These are phyloP conservation scores for Corydoras maculifer DNA, from an alignment of 2,113 vertebrate species.

Conservation along the genomic window DNA sequence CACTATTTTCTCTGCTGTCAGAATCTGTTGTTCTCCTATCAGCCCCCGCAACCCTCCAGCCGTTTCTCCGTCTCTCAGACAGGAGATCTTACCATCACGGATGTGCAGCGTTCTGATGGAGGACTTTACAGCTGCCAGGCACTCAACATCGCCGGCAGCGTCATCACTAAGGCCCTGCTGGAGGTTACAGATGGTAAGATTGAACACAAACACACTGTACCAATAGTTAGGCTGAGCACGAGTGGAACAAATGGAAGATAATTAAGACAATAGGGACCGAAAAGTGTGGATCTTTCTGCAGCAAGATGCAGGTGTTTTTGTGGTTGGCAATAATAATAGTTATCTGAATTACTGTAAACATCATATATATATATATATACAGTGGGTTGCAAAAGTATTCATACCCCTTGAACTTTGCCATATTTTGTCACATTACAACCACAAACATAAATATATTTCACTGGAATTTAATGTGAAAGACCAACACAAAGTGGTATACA, in stretches of 20 bases:
- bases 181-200: conserved; percentile 91
- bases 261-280: conserved; percentile 13
- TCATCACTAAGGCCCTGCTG: conserved; percentile 95
- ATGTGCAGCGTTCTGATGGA: conserved; percentile 84
- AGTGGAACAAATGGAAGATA: conserved; percentile 30
- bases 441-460: too few relatives aligned
- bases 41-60: conserved; percentile 90
- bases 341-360: too few relatives aligned
- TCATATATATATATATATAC: too few relatives aligned
- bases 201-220: conserved; percentile 65
- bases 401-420: too few relatives aligned
- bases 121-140: conserved; percentile 98
- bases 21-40: conserved; percentile 96
- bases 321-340: background rate
- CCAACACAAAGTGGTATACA: too few relatives aligned
- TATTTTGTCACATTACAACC: too few relatives aligned
- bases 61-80: conserved; percentile 95
- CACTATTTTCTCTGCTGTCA: conserved; percentile 42
- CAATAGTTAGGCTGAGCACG: conserved; percentile 62
- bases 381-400: too few relatives aligned
- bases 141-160: conserved; percentile 95
- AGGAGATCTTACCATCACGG: conserved; percentile 92
- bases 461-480: too few relatives aligned
- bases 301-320: background rate
- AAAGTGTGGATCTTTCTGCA: conserved; percentile 1